Conservation (phyloP, 1,140 invertebrate genomes). For the Homalodisca vitripennis region DNA sequence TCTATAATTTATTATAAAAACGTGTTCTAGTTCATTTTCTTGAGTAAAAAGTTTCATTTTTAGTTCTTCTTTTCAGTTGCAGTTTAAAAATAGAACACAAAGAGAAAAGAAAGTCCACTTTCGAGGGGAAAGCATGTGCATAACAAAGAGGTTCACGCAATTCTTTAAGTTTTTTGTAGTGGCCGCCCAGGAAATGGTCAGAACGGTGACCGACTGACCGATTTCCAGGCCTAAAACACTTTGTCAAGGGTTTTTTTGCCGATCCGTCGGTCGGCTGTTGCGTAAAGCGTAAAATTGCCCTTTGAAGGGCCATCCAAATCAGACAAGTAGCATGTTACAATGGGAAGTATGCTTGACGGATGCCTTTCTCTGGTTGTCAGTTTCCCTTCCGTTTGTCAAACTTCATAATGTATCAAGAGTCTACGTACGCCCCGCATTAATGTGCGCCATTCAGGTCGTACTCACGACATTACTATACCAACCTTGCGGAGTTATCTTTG, state of each 20-base stretch:
- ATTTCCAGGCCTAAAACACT: constrained; percentile 18
- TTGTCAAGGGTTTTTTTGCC: constrained; percentile 12
- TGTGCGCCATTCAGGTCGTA: too few species aligned
- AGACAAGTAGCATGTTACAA: constrained; percentile 18
- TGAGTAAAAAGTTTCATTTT: too few species aligned
- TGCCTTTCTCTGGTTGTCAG: too few species aligned
- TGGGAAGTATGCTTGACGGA: too few species aligned
- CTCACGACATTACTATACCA: too few species aligned
- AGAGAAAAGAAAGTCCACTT: constrained; percentile 11
- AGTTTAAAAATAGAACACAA: constrained; percentile 8
- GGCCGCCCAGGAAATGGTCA: not conserved
- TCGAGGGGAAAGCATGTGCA: not conserved
- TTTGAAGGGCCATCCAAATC: not conserved
- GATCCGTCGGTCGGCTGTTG: not conserved
- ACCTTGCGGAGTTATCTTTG: too few species aligned
- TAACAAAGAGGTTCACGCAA: constrained; percentile 7
- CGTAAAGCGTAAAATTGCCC: constrained; percentile 7
- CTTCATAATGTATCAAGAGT: too few species aligned
- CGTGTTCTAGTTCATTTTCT: too few species aligned
- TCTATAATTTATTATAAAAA: too few species aligned
- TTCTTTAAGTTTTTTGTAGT: constrained; percentile 2
- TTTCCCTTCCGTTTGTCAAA: too few species aligned
- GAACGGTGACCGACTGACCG: constrained; percentile 16
- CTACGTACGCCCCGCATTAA: too few species aligned
- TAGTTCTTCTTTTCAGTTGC: too few species aligned